Conservation (phyloP, 2,113 vertebrate genomes). For the Bagarius yarrelli region DNA sequence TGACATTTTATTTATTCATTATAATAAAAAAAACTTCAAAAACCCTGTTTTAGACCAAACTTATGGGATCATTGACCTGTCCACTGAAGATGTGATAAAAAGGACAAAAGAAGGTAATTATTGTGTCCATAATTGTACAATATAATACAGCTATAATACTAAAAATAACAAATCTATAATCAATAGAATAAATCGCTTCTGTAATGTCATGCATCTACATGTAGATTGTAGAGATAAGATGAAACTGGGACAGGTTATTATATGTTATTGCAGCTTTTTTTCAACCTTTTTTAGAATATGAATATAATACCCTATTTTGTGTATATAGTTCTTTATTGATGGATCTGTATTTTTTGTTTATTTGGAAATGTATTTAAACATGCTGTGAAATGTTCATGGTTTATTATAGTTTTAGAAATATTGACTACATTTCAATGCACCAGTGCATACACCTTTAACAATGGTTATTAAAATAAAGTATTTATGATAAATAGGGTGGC, state of each 20-base stretch:
- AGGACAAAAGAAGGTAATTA: constrained; percentile 31
- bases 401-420: not conserved
- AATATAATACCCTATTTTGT: not conserved
- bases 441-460: too few species aligned
- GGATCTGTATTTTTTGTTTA: not conserved
- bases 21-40: not conserved
- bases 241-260: too few species aligned
- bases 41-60: not conserved
- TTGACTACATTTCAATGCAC: not conserved
- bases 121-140: not conserved
- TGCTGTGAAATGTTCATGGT: not conserved
- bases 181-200: not conserved
- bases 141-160: not conserved
- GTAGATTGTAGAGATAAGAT: too few species aligned
- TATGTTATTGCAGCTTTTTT: too few species aligned
- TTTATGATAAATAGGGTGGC: too few species aligned
- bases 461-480: too few species aligned
- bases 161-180: not conserved
- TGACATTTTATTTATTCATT: not conserved
- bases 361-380: not conserved
- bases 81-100: constrained; percentile 37
- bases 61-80: constrained; percentile 3
- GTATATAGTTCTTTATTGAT: not conserved
- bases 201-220: not conserved
- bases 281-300: too few species aligned